These are phyloP conservation scores for Leuctra nigra DNA, from an alignment of 2,888 invertebrate genomes.

Conservation along the genomic window DNA sequence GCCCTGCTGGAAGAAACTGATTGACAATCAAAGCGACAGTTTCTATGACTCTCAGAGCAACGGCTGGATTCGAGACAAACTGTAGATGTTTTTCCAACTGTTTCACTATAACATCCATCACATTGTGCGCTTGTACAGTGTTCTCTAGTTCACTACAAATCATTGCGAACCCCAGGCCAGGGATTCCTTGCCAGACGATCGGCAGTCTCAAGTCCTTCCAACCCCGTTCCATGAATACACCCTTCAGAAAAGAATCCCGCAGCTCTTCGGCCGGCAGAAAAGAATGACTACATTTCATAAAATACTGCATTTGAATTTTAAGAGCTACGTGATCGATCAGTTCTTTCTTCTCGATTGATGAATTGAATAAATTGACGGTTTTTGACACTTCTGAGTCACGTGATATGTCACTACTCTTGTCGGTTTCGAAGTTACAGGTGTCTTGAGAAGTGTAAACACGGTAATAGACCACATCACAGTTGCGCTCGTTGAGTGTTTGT, in stretches of 20 bases:
- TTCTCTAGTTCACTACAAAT: slow-evolving; percentile 21
- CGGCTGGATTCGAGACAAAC: slow-evolving; percentile 24
- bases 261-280: slow-evolving; percentile 19
- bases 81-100: slow-evolving; percentile 27
- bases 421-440: too few relatives aligned
- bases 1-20: slow-evolving; percentile 26
- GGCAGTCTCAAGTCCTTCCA: slow-evolving; percentile 24
- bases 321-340: slow-evolving; percentile 18
- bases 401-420: too few relatives aligned
- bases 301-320: slow-evolving; percentile 26
- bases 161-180: slow-evolving; percentile 22
- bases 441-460: slow-evolving; percentile 22
- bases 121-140: slow-evolving; percentile 24
- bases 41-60: slow-evolving; percentile 24
- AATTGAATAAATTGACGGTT: slow-evolving; percentile 22
- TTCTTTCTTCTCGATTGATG: slow-evolving; percentile 25
- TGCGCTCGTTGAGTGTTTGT: slow-evolving; percentile 21
- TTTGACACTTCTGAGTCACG: too few relatives aligned
- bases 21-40: slow-evolving; percentile 26
- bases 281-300: slow-evolving; percentile 21
- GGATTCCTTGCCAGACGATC: slow-evolving; percentile 23
- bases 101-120: slow-evolving; percentile 21
- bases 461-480: slow-evolving; percentile 25
- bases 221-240: slow-evolving; percentile 24
- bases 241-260: slow-evolving; percentile 19